phyloP scores from a whole-genome alignment of 2,888 invertebrate species.

The Synanthedon vespiformis region DNA sequence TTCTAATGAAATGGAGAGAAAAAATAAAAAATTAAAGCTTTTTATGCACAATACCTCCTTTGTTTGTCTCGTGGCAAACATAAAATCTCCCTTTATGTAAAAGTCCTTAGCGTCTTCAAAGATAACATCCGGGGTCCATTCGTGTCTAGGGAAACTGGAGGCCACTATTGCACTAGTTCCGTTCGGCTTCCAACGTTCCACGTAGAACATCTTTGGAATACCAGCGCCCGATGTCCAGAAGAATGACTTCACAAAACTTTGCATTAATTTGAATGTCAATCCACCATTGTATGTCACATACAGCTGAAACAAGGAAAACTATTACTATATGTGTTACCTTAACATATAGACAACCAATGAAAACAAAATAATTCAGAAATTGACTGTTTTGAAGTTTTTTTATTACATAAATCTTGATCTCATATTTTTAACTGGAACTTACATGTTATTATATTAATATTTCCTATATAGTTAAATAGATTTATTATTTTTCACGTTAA shows the following conservation, averaged over 20 bases:
- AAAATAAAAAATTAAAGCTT: not conserved
- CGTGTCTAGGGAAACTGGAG: slow-evolving; percentile 65
- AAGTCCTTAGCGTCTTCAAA: slow-evolving; percentile 83
- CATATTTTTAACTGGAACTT: too few relatives aligned
- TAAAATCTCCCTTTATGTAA: slow-evolving; percentile 84
- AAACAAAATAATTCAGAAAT: too few relatives aligned
- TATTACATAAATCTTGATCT: too few relatives aligned
- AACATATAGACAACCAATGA: too few relatives aligned
- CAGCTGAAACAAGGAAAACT: slow-evolving; percentile 63
- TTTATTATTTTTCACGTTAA: too few relatives aligned
- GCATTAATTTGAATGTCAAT: slow-evolving; percentile 75
- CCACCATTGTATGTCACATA: slow-evolving; percentile 84
- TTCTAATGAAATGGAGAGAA: not conserved
- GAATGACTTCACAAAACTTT: slow-evolving; percentile 82
- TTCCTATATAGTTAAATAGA: too few relatives aligned
- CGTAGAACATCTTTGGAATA: slow-evolving; percentile 67
- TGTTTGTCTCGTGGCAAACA: slow-evolving; percentile 82
- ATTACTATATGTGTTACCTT: too few relatives aligned
- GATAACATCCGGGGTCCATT: slow-evolving; percentile 63
- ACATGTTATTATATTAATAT: too few relatives aligned
- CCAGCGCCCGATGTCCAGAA: slow-evolving; percentile 75
- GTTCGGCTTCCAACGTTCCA: slow-evolving; percentile 76
- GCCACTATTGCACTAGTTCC: slow-evolving; percentile 78
- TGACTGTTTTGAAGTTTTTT: too few relatives aligned
- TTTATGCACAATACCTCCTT: slow-evolving; percentile 67